Base-by-base conservation (phyloP, 2,113 vertebrate genomes). In the Fregata magnificens region DNA sequence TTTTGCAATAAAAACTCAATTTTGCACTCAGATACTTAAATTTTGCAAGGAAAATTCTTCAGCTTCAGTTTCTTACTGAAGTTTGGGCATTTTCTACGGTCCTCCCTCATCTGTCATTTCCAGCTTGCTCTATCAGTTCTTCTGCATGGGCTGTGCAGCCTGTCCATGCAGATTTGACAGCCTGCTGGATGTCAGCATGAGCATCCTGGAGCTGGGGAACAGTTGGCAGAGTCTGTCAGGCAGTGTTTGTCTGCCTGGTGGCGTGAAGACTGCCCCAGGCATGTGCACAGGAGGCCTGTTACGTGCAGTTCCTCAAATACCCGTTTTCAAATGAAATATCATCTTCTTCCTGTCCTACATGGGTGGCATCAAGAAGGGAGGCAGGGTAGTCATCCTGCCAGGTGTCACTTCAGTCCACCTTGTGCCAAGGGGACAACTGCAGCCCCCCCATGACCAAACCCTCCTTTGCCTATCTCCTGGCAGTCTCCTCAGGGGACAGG, bases 91-190 rank as follows among this genome's bases (percentile, higher is more conserved):
- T 85, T 74, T 69, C 44, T n/a, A 1, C 2, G 4, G 10, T n/a
- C 12, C 13, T 79, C 58, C 25, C 26, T 62, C 67, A 61, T 24
- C 47, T 38, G 13, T 34, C 18, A 7, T 62, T 67, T 50, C 16
- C 44, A 66, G 32, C 36, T 55, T n/a, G 22, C 49, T 81, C 42
- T 50, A 1, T 13, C 16, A 9, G 36, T 36, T 34, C 42, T 58
- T 42, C 26, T 58, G 34, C 53, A 14, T 18, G n/a, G 76, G 10
- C 45, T 44, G 34, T 53, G 61, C 53, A 72, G 47, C n/a, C 58
- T 49, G 38, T 45, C 38, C 0, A 0, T 34, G 24, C 8, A 6
- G 77, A 36, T 65, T 9, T 25, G 47, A 53, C 52, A 32, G 6
- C 26, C 31, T 20, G 13, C n/a, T 77, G 31, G 50, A 28, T 29